Conservation (phyloP, 1,140 invertebrate genomes). For the Lutraria rhynchaena region DNA sequence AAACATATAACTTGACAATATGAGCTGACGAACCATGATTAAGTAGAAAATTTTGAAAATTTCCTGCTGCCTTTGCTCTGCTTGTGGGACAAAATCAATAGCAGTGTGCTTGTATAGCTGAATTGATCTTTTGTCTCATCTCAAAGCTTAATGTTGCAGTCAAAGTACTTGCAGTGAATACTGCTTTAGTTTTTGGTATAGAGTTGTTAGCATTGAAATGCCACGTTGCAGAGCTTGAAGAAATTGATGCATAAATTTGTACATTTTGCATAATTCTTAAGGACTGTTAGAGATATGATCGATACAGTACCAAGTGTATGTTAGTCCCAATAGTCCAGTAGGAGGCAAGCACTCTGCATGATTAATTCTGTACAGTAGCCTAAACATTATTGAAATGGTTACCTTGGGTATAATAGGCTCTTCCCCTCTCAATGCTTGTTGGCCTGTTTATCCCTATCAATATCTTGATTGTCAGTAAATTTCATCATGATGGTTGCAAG, state of each 20-base stretch:
- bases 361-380: conserved; percentile 28
- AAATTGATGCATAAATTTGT: conserved; percentile 7
- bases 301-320: conserved; percentile 6
- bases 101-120: too few species aligned
- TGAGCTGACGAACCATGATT: too few species aligned
- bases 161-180: too few species aligned
- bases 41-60: too few species aligned
- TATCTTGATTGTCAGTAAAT: conserved; percentile 11
- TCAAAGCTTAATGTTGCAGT: too few species aligned
- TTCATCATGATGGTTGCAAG: neutral
- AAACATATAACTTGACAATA: too few species aligned
- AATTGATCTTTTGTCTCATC: too few species aligned
- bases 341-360: conserved; percentile 23
- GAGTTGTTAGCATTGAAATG: too few species aligned
- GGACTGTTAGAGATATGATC: neutral
- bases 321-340: neutral
- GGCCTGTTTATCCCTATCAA: conserved; percentile 15
- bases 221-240: too few species aligned
- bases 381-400: conserved; percentile 22
- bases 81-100: too few species aligned
- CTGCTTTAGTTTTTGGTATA: too few species aligned
- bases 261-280: conserved; percentile 23
- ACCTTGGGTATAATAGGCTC: conserved; percentile 10
- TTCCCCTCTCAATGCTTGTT: neutral
- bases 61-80: too few species aligned